A percentile compares a stretch with the other conserved stretches of the same genome.
Conservation (phyloP, 2,888 invertebrate genomes). For the Tinea pellionella region DNA sequence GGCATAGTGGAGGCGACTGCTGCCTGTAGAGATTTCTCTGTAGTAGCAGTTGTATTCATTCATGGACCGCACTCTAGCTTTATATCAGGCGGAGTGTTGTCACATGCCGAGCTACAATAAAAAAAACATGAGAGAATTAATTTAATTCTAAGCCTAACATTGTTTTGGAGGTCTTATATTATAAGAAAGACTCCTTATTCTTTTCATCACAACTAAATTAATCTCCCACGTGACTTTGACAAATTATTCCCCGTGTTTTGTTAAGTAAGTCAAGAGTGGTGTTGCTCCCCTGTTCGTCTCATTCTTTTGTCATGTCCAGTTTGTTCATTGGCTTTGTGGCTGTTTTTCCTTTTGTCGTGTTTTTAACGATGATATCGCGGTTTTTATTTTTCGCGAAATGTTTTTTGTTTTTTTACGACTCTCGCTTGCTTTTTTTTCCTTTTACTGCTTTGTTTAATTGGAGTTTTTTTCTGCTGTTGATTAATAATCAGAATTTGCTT, state of each 20-base stretch:
- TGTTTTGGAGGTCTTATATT: background rate
- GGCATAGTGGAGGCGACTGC: too few species aligned
- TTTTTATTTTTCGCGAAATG: background rate
- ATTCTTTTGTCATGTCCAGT: slow-evolving; percentile 11
- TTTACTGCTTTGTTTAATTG: slow-evolving; percentile 1
- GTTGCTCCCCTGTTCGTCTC: background rate
- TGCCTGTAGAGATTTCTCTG: too few species aligned
- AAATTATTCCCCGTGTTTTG: slow-evolving; percentile 45
- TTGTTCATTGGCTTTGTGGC: slow-evolving; percentile 10
- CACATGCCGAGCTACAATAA: too few species aligned
- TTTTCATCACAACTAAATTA: slow-evolving; percentile 35
- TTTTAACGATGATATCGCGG: slow-evolving; percentile 12
- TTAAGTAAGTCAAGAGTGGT: slow-evolving; percentile 39
- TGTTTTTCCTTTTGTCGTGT: slow-evolving; percentile 11
- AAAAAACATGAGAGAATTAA: too few species aligned
- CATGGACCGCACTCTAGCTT: too few species aligned
- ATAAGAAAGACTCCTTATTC: background rate
- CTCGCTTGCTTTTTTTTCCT: background rate
- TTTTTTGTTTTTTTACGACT: background rate
- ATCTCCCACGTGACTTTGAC: slow-evolving; percentile 46
- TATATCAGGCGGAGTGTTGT: too few species aligned
- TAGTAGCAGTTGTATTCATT: too few species aligned
- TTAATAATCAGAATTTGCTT: background rate
- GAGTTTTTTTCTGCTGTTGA: background rate
- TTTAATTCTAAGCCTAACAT: too few species aligned